These are phyloP conservation scores for Choloepus hoffmanni DNA, from an alignment of 2,113 vertebrate genomes.

Conservation along the genomic window DNA sequence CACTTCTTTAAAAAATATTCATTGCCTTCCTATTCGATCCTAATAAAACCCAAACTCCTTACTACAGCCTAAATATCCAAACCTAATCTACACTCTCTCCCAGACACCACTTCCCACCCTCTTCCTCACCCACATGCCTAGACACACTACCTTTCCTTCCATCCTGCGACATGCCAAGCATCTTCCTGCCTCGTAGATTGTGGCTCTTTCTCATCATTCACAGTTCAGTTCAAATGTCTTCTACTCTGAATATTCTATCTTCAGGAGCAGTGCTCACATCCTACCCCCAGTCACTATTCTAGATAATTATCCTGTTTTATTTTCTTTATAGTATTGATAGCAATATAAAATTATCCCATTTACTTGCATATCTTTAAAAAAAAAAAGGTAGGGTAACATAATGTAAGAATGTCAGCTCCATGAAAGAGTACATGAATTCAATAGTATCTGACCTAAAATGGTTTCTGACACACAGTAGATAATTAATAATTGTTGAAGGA, in stretches of 20 bases:
- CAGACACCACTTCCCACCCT: too few species aligned
- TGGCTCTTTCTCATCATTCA: background rate
- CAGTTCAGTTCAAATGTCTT: background rate
- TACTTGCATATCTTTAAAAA: background rate
- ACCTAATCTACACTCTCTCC: background rate
- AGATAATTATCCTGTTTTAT: background rate
- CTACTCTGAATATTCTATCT: background rate
- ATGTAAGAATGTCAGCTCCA: background rate
- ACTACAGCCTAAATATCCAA: background rate
- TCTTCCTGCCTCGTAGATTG: background rate
- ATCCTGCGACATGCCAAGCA: background rate
- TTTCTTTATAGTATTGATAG: background rate
- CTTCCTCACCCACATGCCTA: background rate
- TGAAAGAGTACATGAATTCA: background rate
- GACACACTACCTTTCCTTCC: background rate
- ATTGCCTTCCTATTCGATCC: background rate
- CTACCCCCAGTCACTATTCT: background rate
- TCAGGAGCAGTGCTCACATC: background rate
- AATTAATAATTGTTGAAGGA: background rate
- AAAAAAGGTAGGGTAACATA: background rate
- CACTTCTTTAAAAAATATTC: background rate
- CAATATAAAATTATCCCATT: background rate
- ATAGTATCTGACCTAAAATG: background rate
- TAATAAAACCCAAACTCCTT: background rate
- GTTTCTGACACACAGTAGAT: background rate